A percentile compares a stretch with the other conserved stretches of the same genome.
phyloP scores from a whole-genome alignment of 2,113 vertebrate genomes.

The Phaethon lepturus region DNA sequence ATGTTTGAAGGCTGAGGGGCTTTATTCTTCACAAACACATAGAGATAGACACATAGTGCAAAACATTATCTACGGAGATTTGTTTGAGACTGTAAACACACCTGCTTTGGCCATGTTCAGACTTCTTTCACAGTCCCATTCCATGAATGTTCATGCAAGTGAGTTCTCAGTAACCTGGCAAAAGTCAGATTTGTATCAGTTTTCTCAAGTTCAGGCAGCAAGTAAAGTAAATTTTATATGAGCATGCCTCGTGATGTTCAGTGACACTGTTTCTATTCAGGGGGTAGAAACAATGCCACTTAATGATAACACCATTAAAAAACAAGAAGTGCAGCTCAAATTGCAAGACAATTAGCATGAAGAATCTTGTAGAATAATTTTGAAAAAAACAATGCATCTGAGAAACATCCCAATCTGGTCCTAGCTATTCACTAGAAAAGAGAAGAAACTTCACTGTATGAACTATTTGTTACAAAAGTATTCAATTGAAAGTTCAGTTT shows the following conservation, averaged over 20 bases:
- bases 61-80: not conserved
- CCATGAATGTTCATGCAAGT: not conserved
- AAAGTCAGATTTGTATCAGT: not conserved
- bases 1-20: not conserved
- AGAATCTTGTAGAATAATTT: not conserved
- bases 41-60: not conserved
- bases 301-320: not conserved
- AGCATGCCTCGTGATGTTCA: not conserved
- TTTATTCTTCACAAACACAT: not conserved
- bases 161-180: not conserved
- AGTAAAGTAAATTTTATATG: not conserved
- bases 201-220: not conserved
- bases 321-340: not conserved
- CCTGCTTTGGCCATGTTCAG: not conserved
- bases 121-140: not conserved
- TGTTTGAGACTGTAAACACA: not conserved
- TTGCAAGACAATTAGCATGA: not conserved
- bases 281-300: not conserved
- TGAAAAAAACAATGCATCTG: not conserved
- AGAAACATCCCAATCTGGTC: not conserved
- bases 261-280: not conserved
- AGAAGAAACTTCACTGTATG: not conserved
- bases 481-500: not conserved
- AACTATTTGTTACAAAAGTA: not conserved
- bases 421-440: not conserved